Percentiles rank a stretch among this genome's conserved stretches.
Conservation (phyloP, 2,797 vertebrate species). For the Netta rufina region DNA sequence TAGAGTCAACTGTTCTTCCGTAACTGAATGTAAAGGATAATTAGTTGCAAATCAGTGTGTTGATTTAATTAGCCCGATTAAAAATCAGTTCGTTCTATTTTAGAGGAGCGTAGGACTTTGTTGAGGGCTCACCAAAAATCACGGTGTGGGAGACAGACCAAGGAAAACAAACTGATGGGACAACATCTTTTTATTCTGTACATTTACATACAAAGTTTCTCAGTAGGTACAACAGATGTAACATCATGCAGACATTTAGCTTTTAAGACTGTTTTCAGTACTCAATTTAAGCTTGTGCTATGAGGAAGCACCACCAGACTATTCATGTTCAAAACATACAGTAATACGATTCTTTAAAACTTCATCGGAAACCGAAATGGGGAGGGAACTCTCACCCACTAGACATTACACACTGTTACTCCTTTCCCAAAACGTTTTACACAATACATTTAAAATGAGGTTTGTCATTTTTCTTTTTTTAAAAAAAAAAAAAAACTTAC, state of each 20-base stretch:
- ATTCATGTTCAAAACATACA: constrained; percentile 72
- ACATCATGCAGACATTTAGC: constrained; percentile 85
- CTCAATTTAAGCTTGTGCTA: constrained; percentile 81
- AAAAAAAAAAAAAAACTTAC: background rate
- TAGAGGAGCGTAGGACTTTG: background rate
- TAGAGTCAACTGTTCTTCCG: background rate
- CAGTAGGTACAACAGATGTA: constrained; percentile 81
- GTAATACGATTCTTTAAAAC: constrained; percentile 74
- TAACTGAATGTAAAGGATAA: background rate
- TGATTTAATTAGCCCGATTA: constrained; percentile 12
- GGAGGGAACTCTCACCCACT: constrained; percentile 68
- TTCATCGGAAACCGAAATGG: constrained; percentile 63
- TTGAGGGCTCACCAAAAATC: background rate
- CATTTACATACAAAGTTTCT: constrained; percentile 82
- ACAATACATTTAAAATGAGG: constrained; percentile 74
- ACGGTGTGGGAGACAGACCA: constrained; percentile 54
- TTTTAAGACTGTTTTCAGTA: constrained; percentile 79
- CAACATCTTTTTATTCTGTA: constrained; percentile 83
- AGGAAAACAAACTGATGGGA: constrained; percentile 68
- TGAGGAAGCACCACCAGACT: constrained; percentile 78
- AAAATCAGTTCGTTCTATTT: background rate
- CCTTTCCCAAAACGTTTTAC: constrained; percentile 72
- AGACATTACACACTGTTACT: constrained; percentile 67
- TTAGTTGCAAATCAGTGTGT: constrained; percentile 16
- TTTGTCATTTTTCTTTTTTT: constrained; percentile 50